These are phyloP conservation scores for Empis livida DNA, from an alignment of 2,888 invertebrate species.

Conservation along the genomic window DNA sequence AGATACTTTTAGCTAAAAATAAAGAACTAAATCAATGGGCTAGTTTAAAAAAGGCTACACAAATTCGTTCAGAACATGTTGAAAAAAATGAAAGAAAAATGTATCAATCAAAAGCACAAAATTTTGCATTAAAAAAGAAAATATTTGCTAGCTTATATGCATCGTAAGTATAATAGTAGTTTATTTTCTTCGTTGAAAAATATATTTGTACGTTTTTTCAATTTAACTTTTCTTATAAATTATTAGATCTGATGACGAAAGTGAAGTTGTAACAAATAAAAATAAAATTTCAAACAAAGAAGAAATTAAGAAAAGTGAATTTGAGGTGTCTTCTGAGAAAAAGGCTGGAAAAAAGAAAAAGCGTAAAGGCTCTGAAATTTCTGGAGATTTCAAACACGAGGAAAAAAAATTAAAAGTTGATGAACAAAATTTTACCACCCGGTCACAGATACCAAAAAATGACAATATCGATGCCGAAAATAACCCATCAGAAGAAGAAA, in stretches of 20 bases:
- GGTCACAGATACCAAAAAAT: too few relatives aligned
- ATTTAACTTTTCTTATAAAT: constrained; percentile 5
- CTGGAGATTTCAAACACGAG: neutral
- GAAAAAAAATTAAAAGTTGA: constrained; percentile 12
- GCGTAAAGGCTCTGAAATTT: constrained; percentile 4
- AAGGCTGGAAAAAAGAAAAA: constrained; percentile 6
- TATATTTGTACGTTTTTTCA: neutral
- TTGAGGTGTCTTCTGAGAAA: constrained; percentile 4
- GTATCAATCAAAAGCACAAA: constrained; percentile 60
- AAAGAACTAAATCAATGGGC: constrained; percentile 93
- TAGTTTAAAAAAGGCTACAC: constrained; percentile 76
- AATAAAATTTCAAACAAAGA: neutral
- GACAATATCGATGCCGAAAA: too few relatives aligned
- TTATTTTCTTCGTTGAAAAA: neutral
- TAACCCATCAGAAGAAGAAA: neutral
- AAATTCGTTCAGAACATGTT: constrained; percentile 58
- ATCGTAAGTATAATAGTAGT: constrained; percentile 23
- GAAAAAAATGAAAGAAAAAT: constrained; percentile 69
- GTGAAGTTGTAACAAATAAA: constrained; percentile 9
- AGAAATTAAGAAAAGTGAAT: neutral
- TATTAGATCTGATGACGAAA: constrained; percentile 29
- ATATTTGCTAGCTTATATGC: constrained; percentile 65
- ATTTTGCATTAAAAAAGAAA: constrained; percentile 61
- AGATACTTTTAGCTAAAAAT: constrained; percentile 87
- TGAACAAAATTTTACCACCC: too few relatives aligned